Conservation (phyloP, 2,888 invertebrate species). For the Erebia epiphron region DNA sequence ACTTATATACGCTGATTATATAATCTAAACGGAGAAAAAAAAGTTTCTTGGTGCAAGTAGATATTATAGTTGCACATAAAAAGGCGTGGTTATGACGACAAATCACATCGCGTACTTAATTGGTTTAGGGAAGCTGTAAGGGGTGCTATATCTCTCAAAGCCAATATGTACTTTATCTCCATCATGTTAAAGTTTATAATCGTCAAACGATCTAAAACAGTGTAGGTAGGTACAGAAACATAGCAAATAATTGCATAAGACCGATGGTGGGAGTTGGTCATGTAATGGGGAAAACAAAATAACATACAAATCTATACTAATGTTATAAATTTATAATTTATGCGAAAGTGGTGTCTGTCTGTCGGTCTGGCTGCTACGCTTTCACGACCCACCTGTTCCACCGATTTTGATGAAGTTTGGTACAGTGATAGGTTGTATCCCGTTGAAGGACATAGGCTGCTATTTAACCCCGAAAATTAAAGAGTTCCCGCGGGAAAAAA, state of each 20-base stretch:
- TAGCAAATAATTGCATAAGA: neutral
- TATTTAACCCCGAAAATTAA: too few species aligned
- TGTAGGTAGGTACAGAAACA: neutral
- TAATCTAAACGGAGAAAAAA: too few species aligned
- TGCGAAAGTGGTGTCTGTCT: too few species aligned
- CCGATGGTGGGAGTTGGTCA: neutral
- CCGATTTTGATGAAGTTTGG: too few species aligned
- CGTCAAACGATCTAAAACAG: neutral
- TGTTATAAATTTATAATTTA: too few species aligned
- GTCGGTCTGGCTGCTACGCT: too few species aligned
- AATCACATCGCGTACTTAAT: slow-evolving; percentile 46
- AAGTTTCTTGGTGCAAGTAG: neutral
- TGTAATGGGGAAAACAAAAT: neutral
- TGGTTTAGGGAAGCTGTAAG: slow-evolving; percentile 47
- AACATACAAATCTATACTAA: neutral
- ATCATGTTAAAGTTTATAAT: neutral
- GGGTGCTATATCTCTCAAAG: slow-evolving; percentile 25
- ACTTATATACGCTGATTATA: too few species aligned
- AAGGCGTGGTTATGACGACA: slow-evolving; percentile 51
- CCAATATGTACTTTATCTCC: neutral
- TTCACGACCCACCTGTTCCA: too few species aligned
- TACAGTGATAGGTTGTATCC: too few species aligned
- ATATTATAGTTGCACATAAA: slow-evolving; percentile 7
- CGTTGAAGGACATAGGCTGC: too few species aligned
- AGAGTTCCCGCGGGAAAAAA: too few species aligned